Evolutionary conservation across 2,113 vertebrate genomes (phyloP).

Genomic region (Perca fluviatilis): DNA sequence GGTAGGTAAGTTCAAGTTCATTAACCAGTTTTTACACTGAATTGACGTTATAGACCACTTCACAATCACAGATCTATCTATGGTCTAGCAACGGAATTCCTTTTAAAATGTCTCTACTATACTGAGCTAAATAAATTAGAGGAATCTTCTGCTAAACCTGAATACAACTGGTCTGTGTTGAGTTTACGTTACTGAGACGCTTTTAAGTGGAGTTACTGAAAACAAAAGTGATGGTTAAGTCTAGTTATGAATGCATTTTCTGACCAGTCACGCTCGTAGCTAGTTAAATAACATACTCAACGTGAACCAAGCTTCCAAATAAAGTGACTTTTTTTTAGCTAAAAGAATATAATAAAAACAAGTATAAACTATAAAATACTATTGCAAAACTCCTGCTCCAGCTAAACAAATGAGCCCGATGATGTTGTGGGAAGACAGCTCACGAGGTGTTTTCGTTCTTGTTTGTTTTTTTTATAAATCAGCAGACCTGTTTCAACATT

Average conservation of each 20-base stretch:
- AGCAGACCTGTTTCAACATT: not conserved
- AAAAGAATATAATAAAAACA: no score
- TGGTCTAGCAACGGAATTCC: no score
- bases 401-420: conserved; percentile 1
- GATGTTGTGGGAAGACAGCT: not conserved
- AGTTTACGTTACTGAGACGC: not conserved
- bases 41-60: not conserved
- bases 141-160: not conserved
- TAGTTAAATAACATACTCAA: not conserved
- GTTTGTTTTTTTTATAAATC: conserved; percentile 4
- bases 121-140: not conserved
- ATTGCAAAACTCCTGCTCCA: not conserved
- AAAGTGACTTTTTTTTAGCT: no score
- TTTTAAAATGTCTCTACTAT: no score
- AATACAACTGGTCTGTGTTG: not conserved
- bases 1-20: conserved; percentile 15
- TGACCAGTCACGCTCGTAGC: not conserved
- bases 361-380: not conserved
- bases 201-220: not conserved
- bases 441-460: conserved; percentile 36
- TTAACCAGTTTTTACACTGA: not conserved
- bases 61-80: no score
- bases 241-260: not conserved
- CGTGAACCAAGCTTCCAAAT: not conserved
- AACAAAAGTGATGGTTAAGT: not conserved